These are phyloP conservation scores for Drosophila paranaensis DNA, from an alignment of 2,888 invertebrate species.

Conservation along the genomic window DNA sequence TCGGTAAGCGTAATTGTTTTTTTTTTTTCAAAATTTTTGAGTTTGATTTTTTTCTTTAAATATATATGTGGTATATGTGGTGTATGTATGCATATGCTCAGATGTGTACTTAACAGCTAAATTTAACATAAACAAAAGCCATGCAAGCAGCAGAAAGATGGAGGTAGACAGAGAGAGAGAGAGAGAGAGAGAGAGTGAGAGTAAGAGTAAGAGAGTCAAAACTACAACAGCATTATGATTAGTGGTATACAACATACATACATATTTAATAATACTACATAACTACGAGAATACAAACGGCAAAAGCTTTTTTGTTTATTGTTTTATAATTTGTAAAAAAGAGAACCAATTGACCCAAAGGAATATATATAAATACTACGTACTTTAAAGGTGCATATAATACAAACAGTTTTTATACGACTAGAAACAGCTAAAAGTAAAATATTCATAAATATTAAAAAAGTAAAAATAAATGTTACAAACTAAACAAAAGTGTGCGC, in stretches of 20 bases:
- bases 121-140: constrained; percentile 25
- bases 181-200: not conserved
- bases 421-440: constrained; percentile 62
- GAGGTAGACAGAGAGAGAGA: not conserved
- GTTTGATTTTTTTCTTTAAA: constrained; percentile 6
- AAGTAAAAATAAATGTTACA: constrained; percentile 18
- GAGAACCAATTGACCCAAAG: constrained; percentile 52
- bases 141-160: constrained; percentile 20
- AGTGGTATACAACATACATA: constrained; percentile 21
- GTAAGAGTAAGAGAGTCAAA: constrained; percentile 8
- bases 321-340: constrained; percentile 2
- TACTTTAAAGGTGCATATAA: constrained; percentile 74
- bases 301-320: constrained; percentile 22
- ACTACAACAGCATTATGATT: constrained; percentile 35
- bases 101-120: constrained; percentile 13
- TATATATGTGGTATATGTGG: constrained; percentile 21
- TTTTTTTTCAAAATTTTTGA: constrained; percentile 15
- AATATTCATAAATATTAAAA: constrained; percentile 25
- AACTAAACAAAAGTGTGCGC: constrained; percentile 22
- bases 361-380: constrained; percentile 48
- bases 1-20: constrained; percentile 47
- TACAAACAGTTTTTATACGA: constrained; percentile 58
- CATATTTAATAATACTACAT: constrained; percentile 14
- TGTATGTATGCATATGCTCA: constrained; percentile 29
- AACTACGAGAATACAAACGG: constrained; percentile 15